Percentiles rank a stretch among this genome's conserved stretches.
Evolutionary conservation across 2,888 invertebrate genomes (phyloP).

Genomic region (Junonia oenone): DNA sequence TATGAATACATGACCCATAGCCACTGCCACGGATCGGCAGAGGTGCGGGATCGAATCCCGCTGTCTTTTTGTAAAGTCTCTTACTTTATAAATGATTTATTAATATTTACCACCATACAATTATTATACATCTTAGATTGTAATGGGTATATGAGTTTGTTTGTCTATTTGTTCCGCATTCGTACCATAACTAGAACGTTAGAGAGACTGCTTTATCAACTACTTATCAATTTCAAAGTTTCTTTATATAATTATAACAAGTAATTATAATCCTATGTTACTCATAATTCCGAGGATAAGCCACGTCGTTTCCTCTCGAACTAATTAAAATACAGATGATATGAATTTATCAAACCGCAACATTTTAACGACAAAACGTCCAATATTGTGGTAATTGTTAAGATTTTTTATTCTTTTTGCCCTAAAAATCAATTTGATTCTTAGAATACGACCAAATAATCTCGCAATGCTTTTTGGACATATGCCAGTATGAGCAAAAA

Average conservation of each 20-base stretch:
- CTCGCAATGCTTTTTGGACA: background rate
- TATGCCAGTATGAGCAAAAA: slow-evolving; percentile 8
- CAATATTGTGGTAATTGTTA: background rate
- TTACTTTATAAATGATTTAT: too few species aligned
- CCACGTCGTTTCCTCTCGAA: background rate
- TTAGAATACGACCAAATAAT: background rate
- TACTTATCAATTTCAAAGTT: background rate
- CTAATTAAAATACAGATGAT: background rate
- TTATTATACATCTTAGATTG: too few species aligned
- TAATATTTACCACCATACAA: too few species aligned
- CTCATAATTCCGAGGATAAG: background rate
- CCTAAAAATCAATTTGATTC: background rate
- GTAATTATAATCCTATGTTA: background rate
- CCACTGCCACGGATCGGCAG: too few species aligned
- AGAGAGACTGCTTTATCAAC: too few species aligned
- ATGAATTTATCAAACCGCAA: background rate
- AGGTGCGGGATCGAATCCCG: too few species aligned
- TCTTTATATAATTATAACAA: background rate
- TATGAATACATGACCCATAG: too few species aligned
- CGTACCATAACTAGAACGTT: too few species aligned
- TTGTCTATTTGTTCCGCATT: too few species aligned
- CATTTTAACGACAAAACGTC: background rate
- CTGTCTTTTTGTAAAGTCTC: too few species aligned
- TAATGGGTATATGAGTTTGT: too few species aligned
- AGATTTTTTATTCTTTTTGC: background rate